Evolutionary conservation across 2,797 vertebrate genomes (phyloP).

Genomic region (Dendrocincla fuliginosa): DNA sequence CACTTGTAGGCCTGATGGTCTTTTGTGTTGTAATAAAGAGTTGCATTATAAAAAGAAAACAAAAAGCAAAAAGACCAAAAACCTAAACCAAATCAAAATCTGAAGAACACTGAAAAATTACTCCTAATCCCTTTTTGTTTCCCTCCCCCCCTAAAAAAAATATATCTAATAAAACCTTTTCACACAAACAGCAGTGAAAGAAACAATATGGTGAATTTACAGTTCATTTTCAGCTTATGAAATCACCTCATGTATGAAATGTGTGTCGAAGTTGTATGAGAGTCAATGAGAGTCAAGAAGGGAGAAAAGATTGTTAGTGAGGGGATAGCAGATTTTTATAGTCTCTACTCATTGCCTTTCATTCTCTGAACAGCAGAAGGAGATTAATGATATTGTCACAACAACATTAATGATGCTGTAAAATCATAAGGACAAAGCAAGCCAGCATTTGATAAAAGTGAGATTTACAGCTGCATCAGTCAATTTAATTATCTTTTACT

Average conservation of each 20-base stretch:
- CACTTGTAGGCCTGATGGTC: not conserved
- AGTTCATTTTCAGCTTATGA: not conserved
- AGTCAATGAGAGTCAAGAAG: not conserved
- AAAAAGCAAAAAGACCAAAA: not conserved
- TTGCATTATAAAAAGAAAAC: not conserved
- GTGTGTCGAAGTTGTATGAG: not conserved
- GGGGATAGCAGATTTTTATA: slow-evolving; percentile 22
- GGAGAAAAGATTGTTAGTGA: not conserved
- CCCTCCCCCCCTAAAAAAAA: not conserved
- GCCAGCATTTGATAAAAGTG: slow-evolving; percentile 77
- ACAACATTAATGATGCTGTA: slow-evolving; percentile 79
- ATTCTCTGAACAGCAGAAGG: slow-evolving; percentile 16
- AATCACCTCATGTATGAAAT: not conserved
- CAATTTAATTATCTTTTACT: slow-evolving; percentile 82
- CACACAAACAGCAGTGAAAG: not conserved
- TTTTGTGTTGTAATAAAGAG: not conserved
- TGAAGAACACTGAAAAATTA: not conserved
- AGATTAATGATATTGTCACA: slow-evolving; percentile 65
- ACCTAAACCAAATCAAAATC: not conserved
- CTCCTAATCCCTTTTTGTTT: not conserved
- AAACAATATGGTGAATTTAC: not conserved
- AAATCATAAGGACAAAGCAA: slow-evolving; percentile 73
- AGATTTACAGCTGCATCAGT: slow-evolving; percentile 80
- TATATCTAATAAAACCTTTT: not conserved
- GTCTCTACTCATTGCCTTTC: not conserved